These are phyloP conservation scores for Pterocles burchelli DNA, from an alignment of 2,113 vertebrate species.

Conservation along the genomic window DNA sequence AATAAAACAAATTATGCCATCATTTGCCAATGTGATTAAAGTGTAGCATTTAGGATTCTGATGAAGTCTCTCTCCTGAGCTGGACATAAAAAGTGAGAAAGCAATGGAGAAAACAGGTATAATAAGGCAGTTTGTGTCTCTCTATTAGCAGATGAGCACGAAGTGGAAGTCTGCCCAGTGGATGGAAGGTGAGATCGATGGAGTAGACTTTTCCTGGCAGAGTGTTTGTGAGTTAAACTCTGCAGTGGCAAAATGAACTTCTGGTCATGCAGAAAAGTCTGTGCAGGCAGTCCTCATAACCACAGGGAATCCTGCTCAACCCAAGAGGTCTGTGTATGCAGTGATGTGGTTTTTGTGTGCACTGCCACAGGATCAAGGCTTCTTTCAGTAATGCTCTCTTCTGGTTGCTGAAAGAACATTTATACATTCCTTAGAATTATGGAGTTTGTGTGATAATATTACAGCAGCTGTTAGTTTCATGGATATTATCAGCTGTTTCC, in stretches of 20 bases:
- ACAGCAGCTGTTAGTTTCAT: slow-evolving; percentile 10
- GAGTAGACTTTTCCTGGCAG: background rate
- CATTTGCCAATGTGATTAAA: background rate
- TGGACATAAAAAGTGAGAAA: background rate
- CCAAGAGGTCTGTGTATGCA: background rate
- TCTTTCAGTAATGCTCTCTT: background rate
- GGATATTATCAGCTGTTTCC: background rate
- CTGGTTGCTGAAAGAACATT: background rate
- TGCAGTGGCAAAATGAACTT: background rate
- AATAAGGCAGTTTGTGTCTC: background rate
- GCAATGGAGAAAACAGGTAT: background rate
- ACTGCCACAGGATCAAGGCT: background rate
- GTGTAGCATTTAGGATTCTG: background rate
- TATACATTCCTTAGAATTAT: background rate
- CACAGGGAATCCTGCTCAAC: background rate
- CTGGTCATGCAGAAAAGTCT: background rate
- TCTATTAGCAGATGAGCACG: background rate
- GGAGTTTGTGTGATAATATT: background rate
- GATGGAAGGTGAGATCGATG: background rate
- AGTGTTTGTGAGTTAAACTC: background rate
- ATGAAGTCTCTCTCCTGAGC: background rate
- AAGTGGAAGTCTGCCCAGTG: background rate
- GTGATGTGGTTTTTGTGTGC: background rate
- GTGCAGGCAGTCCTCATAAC: background rate
- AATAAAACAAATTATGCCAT: background rate